These are phyloP conservation scores for Patella caerulea DNA, from an alignment of 2,888 invertebrate genomes.

Conservation along the genomic window DNA sequence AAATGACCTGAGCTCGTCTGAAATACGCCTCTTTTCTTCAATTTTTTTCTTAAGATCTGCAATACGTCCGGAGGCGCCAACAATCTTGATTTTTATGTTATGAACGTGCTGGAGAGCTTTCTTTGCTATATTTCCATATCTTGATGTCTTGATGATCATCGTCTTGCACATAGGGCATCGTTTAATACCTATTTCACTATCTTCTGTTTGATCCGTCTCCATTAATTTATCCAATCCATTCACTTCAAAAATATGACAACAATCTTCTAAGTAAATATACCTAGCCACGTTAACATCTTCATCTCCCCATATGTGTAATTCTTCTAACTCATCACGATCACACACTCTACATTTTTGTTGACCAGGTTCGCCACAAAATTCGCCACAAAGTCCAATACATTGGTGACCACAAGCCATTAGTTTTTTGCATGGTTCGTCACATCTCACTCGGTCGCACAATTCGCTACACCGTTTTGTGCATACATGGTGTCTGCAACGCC, in stretches of 20 bases:
- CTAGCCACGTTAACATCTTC: slow-evolving; percentile 75
- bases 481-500: slow-evolving; percentile 62
- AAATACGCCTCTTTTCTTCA: background rate
- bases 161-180: slow-evolving; percentile 77
- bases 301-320: slow-evolving; percentile 67
- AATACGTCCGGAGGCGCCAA: slow-evolving; percentile 20
- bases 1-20: background rate
- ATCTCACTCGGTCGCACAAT: slow-evolving; percentile 67
- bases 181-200: slow-evolving; percentile 49
- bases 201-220: slow-evolving; percentile 71
- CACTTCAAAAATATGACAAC: slow-evolving; percentile 66
- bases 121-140: slow-evolving; percentile 76
- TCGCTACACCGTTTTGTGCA: slow-evolving; percentile 67
- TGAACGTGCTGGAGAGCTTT: slow-evolving; percentile 67
- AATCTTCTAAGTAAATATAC: slow-evolving; percentile 58
- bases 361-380: slow-evolving; percentile 77
- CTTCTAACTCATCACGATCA: slow-evolving; percentile 56
- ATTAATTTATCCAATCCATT: slow-evolving; percentile 67
- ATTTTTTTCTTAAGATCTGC: background rate
- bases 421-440: slow-evolving; percentile 66
- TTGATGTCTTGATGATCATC: slow-evolving; percentile 75
- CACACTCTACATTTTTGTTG: slow-evolving; percentile 77
- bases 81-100: slow-evolving; percentile 50
- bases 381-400: slow-evolving; percentile 81
- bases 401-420: slow-evolving; percentile 75